These are phyloP conservation scores for Nannobrachium achirus DNA, from an alignment of 2,113 vertebrate genomes.

Conservation along the genomic window DNA sequence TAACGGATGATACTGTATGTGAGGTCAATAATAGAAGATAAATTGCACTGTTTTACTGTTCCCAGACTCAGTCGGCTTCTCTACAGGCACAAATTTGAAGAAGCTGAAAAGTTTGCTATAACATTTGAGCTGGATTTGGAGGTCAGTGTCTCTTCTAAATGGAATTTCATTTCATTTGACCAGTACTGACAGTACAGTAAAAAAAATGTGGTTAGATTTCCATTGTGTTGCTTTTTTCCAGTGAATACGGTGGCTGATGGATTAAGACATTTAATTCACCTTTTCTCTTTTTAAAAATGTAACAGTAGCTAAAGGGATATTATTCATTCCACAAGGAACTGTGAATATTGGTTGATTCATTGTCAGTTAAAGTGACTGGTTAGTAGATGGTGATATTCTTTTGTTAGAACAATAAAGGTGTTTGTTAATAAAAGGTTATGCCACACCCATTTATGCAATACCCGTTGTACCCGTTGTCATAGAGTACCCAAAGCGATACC, in stretches of 20 bases:
- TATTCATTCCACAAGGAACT: background rate
- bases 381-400: no score
- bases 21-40: no score
- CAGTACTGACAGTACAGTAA: background rate
- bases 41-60: background rate
- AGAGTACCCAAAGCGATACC: no score
- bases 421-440: no score
- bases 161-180: background rate
- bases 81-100: constrained; percentile 93
- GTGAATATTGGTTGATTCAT: background rate
- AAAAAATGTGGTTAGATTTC: background rate
- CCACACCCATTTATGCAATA: no score
- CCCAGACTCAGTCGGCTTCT: constrained; percentile 91
- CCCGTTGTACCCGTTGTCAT: no score
- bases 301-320: background rate
- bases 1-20: constrained; percentile 1
- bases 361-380: background rate
- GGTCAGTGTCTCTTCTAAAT: constrained; percentile 66
- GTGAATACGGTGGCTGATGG: background rate
- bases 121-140: constrained; percentile 94
- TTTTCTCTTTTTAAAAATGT: background rate
- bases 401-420: no score
- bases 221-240: background rate
- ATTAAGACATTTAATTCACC: background rate
- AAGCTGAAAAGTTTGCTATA: constrained; percentile 94